phyloP scores from a whole-genome alignment of 2,888 invertebrate genomes.

The Conistra vaccinii region DNA sequence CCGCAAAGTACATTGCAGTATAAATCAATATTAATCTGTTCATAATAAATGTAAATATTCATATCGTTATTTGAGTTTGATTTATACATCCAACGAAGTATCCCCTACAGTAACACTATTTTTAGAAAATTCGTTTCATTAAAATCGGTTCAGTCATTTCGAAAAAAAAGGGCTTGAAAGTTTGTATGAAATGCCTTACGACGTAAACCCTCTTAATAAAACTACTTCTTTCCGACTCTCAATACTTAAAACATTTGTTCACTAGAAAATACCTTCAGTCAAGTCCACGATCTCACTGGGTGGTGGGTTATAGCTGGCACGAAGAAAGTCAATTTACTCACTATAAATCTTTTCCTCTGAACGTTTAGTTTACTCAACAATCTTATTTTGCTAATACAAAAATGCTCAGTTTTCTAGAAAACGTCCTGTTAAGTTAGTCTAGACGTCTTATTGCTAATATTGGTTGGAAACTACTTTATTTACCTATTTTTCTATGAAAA shows the following conservation, averaged over 20 bases:
- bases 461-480: conserved; percentile 2
- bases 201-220: too few species aligned
- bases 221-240: neutral
- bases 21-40: too few species aligned
- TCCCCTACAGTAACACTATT: too few species aligned
- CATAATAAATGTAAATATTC: too few species aligned
- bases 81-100: too few species aligned
- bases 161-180: too few species aligned
- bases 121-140: too few species aligned
- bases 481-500: neutral
- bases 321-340: conserved; percentile 58
- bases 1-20: too few species aligned
- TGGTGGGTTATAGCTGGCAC: conserved; percentile 40
- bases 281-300: conserved; percentile 20
- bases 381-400: conserved; percentile 49
- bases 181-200: too few species aligned
- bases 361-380: conserved; percentile 40
- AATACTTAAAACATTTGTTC: neutral
- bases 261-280: neutral
- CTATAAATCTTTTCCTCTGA: conserved; percentile 58
- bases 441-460: neutral
- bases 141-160: too few species aligned
- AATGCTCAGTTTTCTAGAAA: conserved; percentile 11
- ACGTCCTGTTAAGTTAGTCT: conserved; percentile 14
- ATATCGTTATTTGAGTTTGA: too few species aligned